These are phyloP conservation scores for Toxostoma redivivum DNA, from an alignment of 2,113 vertebrate genomes.

Conservation along the genomic window DNA sequence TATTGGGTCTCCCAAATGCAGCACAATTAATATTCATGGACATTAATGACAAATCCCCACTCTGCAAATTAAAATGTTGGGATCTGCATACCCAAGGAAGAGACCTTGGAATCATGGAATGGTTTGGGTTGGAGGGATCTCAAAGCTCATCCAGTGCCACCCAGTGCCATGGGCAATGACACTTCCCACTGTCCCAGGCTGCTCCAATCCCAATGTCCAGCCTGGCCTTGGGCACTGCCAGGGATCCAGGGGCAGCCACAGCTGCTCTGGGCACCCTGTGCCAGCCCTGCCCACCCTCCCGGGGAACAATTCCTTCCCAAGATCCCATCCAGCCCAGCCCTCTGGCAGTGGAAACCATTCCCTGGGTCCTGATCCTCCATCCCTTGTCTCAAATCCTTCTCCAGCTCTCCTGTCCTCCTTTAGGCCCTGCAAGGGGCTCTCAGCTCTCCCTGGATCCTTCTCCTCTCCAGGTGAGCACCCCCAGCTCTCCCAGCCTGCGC, in stretches of 20 bases:
- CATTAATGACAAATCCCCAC: neutral
- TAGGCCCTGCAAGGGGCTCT: neutral
- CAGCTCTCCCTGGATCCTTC: neutral
- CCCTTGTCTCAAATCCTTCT: neutral
- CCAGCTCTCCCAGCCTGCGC: neutral
- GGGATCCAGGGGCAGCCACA: neutral
- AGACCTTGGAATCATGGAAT: neutral
- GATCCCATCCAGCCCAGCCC: neutral
- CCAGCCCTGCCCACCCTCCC: neutral
- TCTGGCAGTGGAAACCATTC: neutral
- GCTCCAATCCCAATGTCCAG: neutral
- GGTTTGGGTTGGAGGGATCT: neutral
- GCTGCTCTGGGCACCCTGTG: neutral
- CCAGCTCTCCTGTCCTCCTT: neutral
- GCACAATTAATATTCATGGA: no score
- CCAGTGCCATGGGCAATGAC: neutral
- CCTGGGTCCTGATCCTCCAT: neutral
- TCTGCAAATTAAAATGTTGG: neutral
- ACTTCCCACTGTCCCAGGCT: neutral
- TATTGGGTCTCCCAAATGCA: neutral
- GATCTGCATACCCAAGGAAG: neutral
- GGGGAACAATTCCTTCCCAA: neutral
- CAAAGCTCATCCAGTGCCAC: fast-evolving
- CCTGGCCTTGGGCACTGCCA: neutral
- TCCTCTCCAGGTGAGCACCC: neutral